Conservation (phyloP, 1,140 invertebrate species). For the Drosophila mauritiana region DNA sequence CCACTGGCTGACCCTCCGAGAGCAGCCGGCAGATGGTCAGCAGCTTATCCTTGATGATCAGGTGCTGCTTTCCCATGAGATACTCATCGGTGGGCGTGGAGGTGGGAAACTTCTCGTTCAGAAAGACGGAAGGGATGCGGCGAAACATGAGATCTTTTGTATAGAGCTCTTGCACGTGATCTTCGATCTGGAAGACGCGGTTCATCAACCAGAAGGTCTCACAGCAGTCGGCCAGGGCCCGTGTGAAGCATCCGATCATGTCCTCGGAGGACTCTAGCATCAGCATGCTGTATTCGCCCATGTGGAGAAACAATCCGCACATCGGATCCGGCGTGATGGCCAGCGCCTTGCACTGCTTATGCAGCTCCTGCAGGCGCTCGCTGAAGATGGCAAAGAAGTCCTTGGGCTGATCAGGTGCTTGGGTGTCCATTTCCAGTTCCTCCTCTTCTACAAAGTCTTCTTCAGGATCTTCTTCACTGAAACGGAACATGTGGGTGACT, state of each 20-base stretch:
- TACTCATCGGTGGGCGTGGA: constrained; percentile 69
- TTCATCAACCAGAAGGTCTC: constrained; percentile 49
- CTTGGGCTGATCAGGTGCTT: not conserved
- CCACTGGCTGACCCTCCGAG: constrained; percentile 4
- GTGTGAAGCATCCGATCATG: constrained; percentile 69
- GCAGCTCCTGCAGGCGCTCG: constrained; percentile 45
- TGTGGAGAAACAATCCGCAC: constrained; percentile 63
- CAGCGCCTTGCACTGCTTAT: constrained; percentile 12
- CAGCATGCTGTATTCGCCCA: constrained; percentile 70
- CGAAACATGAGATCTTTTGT: constrained; percentile 55
- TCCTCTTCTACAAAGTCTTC: constrained; percentile 1
- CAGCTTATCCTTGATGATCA: constrained; percentile 75
- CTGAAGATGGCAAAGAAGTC: constrained; percentile 45
- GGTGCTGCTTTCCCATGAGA: constrained; percentile 74
- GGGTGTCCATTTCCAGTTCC: too few species aligned
- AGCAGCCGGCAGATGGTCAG: constrained; percentile 42
- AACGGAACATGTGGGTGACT: constrained; percentile 56
- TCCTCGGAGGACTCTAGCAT: constrained; percentile 75
- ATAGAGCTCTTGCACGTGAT: constrained; percentile 66
- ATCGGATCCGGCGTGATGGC: constrained; percentile 59
- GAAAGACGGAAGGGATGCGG: constrained; percentile 56
- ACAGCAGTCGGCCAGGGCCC: constrained; percentile 20
- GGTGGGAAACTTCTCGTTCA: constrained; percentile 79
- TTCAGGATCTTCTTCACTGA: not conserved
- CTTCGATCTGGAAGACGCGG: constrained; percentile 68